Evolutionary conservation across 2,888 invertebrate species (phyloP).

Genomic region (Drosophila anomalipes): DNA sequence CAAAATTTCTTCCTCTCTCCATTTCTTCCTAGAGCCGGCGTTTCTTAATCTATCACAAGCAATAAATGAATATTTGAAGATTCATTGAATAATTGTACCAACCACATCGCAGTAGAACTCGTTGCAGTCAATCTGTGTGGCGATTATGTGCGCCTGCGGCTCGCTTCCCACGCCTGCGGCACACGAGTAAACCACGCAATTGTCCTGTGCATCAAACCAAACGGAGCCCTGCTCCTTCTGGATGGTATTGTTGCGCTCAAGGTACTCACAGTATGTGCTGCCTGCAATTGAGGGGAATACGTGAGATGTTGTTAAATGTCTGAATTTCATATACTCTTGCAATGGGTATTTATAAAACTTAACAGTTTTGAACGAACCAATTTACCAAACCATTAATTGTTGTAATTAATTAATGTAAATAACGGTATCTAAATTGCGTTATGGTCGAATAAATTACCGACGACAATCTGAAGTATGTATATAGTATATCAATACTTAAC

Average conservation of each 20-base stretch:
- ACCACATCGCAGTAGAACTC: conserved; percentile 84
- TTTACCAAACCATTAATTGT: not conserved
- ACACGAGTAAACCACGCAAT: conserved; percentile 81
- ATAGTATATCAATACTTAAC: not conserved
- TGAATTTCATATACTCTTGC: not conserved
- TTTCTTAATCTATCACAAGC: not conserved
- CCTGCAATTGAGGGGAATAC: conserved; percentile 8
- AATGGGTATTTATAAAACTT: not conserved
- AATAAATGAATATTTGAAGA: not conserved
- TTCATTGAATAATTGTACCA: conserved; percentile 38
- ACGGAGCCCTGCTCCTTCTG: conserved; percentile 79
- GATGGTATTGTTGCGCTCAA: conserved; percentile 57
- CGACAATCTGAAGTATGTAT: no score
- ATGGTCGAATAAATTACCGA: not conserved
- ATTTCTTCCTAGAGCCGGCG: not conserved
- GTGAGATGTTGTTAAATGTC: not conserved
- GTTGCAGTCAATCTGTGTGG: conserved; percentile 78
- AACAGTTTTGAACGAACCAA: not conserved
- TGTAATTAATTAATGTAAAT: not conserved
- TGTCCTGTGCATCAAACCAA: conserved; percentile 80
- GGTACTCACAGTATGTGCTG: conserved; percentile 57
- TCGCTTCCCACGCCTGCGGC: conserved; percentile 64
- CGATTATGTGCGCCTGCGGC: conserved; percentile 62
- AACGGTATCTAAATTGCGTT: not conserved
- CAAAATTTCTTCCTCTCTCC: not conserved